A percentile compares a stretch with the other conserved stretches of the same genome.
These are phyloP conservation scores for Otolemur crassicaudatus DNA, from an alignment of 2,797 vertebrate species.

Conservation along the genomic window DNA sequence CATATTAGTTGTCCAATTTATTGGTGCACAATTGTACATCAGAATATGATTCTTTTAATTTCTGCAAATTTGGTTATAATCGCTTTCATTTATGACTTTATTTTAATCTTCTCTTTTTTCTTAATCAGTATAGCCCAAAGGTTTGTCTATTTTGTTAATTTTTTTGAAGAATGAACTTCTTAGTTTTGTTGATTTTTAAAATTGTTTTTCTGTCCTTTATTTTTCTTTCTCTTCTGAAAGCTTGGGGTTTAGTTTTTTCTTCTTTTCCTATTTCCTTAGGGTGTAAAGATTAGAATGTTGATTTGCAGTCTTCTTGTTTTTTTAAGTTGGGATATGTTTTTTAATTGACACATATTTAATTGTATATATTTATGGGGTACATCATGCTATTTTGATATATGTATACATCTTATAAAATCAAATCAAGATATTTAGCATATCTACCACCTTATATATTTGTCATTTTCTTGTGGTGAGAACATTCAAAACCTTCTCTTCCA, in stretches of 20 bases:
- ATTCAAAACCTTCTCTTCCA: background rate
- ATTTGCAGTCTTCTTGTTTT: background rate
- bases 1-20: background rate
- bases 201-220: background rate
- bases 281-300: background rate
- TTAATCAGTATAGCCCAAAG: background rate
- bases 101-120: background rate
- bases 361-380: background rate
- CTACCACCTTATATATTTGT: background rate
- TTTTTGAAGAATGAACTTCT: background rate
- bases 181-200: background rate
- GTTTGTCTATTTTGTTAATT: background rate
- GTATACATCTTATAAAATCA: background rate
- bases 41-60: background rate
- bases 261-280: background rate
- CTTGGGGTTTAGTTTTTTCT: background rate
- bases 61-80: background rate
- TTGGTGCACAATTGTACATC: background rate
- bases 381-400: background rate
- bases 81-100: background rate
- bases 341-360: background rate
- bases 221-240: background rate
- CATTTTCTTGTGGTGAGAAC: background rate
- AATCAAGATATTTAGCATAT: background rate
- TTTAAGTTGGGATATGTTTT: background rate